Evolutionary conservation across 2,888 invertebrate species (phyloP).

Genomic region (Anthoptus insignis): DNA sequence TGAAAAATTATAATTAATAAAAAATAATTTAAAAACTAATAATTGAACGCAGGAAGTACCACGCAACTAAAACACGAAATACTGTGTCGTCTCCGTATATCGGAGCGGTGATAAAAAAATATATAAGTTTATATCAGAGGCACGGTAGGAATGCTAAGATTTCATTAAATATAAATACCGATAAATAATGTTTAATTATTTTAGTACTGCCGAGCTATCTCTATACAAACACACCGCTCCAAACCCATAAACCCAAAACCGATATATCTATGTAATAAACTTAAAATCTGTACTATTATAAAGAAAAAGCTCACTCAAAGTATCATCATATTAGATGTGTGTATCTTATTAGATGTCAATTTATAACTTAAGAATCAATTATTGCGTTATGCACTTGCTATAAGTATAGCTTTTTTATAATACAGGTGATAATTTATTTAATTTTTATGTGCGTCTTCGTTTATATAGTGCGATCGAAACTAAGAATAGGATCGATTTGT

Average conservation of each 20-base stretch:
- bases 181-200: conserved; percentile 1
- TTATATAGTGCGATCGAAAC: too few species aligned
- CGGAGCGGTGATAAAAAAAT: conserved; percentile 7
- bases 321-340: too few species aligned
- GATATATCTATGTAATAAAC: background rate
- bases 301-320: background rate
- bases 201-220: conserved; percentile 5
- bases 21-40: conserved; percentile 67
- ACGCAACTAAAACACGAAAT: conserved; percentile 47
- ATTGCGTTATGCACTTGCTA: background rate
- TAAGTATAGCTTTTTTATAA: too few species aligned
- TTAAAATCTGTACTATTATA: background rate
- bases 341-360: too few species aligned
- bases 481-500: too few species aligned
- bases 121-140: conserved; percentile 3
- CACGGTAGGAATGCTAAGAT: conserved; percentile 23
- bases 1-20: conserved; percentile 45
- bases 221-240: conserved; percentile 6
- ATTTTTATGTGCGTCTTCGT: too few species aligned
- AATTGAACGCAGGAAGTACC: conserved; percentile 81
- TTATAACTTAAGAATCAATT: background rate
- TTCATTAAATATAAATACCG: conserved; percentile 7
- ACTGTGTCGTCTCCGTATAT: background rate
- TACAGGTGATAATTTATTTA: too few species aligned
- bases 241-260: background rate